Base-by-base conservation (phyloP, 2,113 vertebrate species). In the Pteruthius melanotis region DNA sequence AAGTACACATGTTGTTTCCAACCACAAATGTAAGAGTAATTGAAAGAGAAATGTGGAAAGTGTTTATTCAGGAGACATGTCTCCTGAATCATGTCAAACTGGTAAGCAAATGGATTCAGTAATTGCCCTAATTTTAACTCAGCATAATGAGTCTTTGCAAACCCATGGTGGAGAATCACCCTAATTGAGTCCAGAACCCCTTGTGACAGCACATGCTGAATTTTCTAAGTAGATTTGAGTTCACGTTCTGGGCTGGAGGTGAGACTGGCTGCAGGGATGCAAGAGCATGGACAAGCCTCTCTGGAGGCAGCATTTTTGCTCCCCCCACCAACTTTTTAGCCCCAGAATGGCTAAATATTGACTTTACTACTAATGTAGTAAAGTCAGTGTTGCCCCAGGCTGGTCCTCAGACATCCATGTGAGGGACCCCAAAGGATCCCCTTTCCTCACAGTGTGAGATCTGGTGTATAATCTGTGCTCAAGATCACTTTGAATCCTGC, bases 91-190 rank as follows among this genome's bases (percentile, higher is more conserved):
- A 68, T 40, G 19, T 77, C 10, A 4, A 89, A 56, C 59, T 3
- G 6, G 40, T 45, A 90, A 88, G 86, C 78, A 92, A 83, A 70
- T 70, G 13, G 75, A 81, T 90, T 76, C 47, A 77, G 13, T 80
- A 94, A 91, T 11, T 93, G 42, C 35, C 44, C 42, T 83, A 94
- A 65, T 63, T 93, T 95, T 81, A 95, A n/a, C 59, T 77, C 54
- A 74, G 87, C 11, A 87, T 90, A 88, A 95, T 9, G 3, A 95
- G 26, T n/a, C 24, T 77, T 88, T 86, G 84, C 71, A 88, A 93
- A 83, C 6, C 11, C 28, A 4, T 86, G 33, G 12, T 12, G 56
- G 33, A 93, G 33, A 85, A 74, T 77, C 65, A 80, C 2, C 16
- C 27, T 77, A 52, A 83, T 50, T 30, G 61, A 74, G 54, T 56